These are phyloP conservation scores for Falco biarmicus DNA, from an alignment of 2,797 vertebrate species.

Conservation along the genomic window DNA sequence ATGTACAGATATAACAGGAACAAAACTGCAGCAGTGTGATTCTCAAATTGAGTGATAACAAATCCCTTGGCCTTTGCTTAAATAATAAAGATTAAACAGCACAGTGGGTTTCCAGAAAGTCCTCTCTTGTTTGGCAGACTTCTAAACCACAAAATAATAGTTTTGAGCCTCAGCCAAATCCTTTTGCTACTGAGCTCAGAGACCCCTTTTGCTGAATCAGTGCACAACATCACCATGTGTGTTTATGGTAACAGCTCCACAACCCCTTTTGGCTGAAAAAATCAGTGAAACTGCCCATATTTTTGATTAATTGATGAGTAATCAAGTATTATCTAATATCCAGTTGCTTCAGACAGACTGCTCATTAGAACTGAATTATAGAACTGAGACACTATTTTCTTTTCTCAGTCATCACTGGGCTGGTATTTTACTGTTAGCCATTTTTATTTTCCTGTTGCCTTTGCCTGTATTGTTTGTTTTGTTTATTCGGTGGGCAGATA, in stretches of 20 bases:
- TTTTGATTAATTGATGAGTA: conserved; percentile 25
- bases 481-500: background rate
- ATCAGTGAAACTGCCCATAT: background rate
- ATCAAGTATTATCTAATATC: conserved; percentile 1
- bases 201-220: background rate
- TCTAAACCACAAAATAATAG: background rate
- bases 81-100: background rate
- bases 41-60: background rate
- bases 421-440: background rate
- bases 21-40: background rate
- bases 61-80: background rate
- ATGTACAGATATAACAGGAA: background rate
- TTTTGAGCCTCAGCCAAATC: background rate
- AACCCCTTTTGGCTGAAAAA: background rate
- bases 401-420: background rate
- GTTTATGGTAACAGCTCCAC: background rate
- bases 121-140: background rate
- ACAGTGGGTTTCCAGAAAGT: background rate
- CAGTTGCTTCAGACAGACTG: background rate
- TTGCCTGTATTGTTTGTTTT: background rate
- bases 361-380: background rate
- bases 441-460: background rate
- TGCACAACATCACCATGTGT: background rate
- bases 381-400: background rate
- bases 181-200: background rate